Conservation (phyloP, 2,888 invertebrate species). For the Cosmorhoe ocellata region DNA sequence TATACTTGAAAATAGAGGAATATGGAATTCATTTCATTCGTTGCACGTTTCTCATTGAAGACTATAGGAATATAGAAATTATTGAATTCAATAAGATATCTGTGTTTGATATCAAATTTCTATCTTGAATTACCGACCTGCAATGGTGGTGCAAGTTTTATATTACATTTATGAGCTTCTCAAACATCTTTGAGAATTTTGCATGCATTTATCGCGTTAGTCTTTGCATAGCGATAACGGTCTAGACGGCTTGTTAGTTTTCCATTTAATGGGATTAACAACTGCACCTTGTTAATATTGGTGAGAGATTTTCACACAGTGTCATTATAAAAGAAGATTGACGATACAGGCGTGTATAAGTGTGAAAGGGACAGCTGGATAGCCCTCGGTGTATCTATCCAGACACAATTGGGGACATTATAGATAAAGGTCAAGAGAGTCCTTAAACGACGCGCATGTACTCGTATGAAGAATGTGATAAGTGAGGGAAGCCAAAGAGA, state of each 20-base stretch:
- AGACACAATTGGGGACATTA: no score
- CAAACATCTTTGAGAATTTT: not conserved
- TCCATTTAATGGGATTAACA: conserved; percentile 10
- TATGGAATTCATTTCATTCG: conserved; percentile 11
- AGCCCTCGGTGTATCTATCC: no score
- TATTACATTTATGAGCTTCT: not conserved
- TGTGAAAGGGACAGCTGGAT: no score
- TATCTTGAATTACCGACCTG: no score
- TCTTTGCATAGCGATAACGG: conserved; percentile 13
- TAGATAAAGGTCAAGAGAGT: no score
- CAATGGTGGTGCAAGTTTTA: no score
- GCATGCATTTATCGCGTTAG: not conserved
- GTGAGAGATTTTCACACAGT: conserved; percentile 5
- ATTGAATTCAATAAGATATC: conserved; percentile 1
- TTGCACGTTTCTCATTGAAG: conserved; percentile 17
- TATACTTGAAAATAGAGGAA: not conserved
- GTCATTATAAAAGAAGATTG: not conserved
- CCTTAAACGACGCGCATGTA: no score
- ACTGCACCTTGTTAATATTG: conserved; percentile 8
- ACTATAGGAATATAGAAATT: not conserved
- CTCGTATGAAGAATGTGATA: no score
- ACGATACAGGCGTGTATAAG: no score
- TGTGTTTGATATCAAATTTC: not conserved
- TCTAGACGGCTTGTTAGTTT: conserved; percentile 15
- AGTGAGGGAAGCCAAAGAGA: no score